Evolutionary conservation across 2,113 vertebrate species (phyloP).

Genomic region (Lagopus muta): DNA sequence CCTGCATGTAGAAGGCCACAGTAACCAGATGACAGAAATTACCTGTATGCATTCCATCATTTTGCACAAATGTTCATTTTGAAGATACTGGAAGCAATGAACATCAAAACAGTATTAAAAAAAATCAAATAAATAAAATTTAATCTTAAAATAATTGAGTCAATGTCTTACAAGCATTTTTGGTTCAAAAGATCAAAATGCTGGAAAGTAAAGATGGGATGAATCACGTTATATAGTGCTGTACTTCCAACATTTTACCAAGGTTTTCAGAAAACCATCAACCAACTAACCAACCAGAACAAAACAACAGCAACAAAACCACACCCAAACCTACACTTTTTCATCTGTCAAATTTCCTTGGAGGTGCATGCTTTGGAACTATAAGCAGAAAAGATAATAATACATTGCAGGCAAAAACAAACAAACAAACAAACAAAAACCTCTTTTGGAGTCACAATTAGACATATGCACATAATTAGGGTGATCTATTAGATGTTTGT

Average conservation of each 20-base stretch:
- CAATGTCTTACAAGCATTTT: not conserved
- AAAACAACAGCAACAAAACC: accelerated
- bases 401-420: not conserved
- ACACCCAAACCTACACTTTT: not conserved
- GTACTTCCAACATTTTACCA: not conserved
- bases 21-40: not conserved
- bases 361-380: not conserved
- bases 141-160: not conserved
- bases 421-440: not conserved
- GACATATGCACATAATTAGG: not conserved
- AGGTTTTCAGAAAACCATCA: not conserved
- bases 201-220: not conserved
- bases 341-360: not conserved
- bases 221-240: not conserved
- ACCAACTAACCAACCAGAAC: accelerated
- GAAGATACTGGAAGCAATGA: not conserved
- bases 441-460: not conserved
- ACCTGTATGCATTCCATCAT: not conserved
- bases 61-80: not conserved
- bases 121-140: not conserved
- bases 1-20: not conserved
- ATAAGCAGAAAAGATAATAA: not conserved
- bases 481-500: not conserved
- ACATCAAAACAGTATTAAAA: not conserved
- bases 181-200: not conserved